Percentiles rank a stretch among this genome's conserved stretches.
These are phyloP conservation scores for Drymonia ruficornis DNA, from an alignment of 2,888 invertebrate species.

Conservation along the genomic window DNA sequence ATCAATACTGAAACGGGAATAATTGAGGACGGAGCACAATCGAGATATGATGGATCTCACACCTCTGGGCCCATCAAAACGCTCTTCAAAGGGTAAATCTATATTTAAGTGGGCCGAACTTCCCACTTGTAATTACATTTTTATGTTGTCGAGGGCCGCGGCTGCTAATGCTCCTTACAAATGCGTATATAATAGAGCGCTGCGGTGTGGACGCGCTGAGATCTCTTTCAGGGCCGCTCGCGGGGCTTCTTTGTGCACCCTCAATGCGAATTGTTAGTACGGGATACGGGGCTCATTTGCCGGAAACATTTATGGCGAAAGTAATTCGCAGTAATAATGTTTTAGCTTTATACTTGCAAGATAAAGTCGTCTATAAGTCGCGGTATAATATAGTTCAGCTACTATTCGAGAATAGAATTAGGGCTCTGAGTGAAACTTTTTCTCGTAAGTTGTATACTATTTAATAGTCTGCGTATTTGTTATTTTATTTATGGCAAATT, in stretches of 20 bases:
- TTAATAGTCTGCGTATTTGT: too few species aligned
- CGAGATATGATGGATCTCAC: slow-evolving; percentile 80
- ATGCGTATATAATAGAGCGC: slow-evolving; percentile 73
- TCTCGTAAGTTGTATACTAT: too few species aligned
- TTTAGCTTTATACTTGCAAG: too few species aligned
- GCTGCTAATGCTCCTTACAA: slow-evolving; percentile 72
- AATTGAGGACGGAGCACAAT: slow-evolving; percentile 74
- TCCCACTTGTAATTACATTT: slow-evolving; percentile 79
- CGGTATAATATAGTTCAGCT: too few species aligned
- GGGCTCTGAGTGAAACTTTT: too few species aligned
- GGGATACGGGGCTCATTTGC: slow-evolving; percentile 12
- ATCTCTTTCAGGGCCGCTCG: slow-evolving; percentile 46
- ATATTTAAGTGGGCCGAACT: slow-evolving; percentile 77
- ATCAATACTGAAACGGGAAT: slow-evolving; percentile 68
- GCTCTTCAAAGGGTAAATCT: slow-evolving; percentile 81
- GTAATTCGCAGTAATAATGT: neutral
- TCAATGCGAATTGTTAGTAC: slow-evolving; percentile 25
- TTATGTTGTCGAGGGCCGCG: slow-evolving; percentile 68
- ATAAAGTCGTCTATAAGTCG: too few species aligned
- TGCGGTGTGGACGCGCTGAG: slow-evolving; percentile 40
- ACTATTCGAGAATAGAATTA: too few species aligned
- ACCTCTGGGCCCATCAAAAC: slow-evolving; percentile 73
- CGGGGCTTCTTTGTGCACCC: slow-evolving; percentile 23
- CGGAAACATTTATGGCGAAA: too few species aligned
- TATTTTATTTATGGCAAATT: too few species aligned